Percentiles rank a stretch among this genome's conserved stretches.
Evolutionary conservation across 1,140 invertebrate genomes (phyloP).

Genomic region (Drosophila ficusphila): DNA sequence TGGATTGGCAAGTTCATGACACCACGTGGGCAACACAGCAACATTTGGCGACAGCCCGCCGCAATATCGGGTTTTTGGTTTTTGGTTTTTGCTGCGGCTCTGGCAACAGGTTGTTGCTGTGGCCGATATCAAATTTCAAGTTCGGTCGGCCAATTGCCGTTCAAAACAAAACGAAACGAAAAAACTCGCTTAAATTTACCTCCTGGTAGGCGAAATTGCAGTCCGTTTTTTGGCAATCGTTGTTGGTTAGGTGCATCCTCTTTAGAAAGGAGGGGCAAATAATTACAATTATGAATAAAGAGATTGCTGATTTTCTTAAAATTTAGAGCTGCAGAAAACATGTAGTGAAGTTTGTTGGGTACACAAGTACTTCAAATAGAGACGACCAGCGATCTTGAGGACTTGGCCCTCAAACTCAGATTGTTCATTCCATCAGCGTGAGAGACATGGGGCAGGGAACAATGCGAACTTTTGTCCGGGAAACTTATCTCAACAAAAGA

Average conservation of each 20-base stretch:
- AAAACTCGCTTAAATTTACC: neutral
- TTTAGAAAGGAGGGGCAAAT: no score
- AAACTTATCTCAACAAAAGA: neutral
- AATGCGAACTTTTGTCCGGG: neutral
- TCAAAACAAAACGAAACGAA: neutral
- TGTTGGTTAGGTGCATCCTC: no score
- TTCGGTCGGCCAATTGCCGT: neutral
- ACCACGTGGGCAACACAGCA: slow-evolving; percentile 25
- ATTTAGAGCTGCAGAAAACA: no score
- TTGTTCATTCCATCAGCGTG: neutral
- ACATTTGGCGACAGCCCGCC: slow-evolving; percentile 8
- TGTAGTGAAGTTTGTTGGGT: no score
- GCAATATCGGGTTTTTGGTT: slow-evolving; percentile 13
- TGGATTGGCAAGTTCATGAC: slow-evolving; percentile 27
- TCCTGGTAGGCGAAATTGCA: no score
- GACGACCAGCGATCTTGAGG: no score
- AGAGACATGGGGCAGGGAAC: no score
- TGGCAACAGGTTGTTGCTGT: slow-evolving; percentile 10
- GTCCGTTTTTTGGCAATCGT: no score
- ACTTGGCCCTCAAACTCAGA: no score
- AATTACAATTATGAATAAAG: no score
- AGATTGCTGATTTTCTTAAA: no score
- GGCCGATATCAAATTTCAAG: slow-evolving; percentile 15
- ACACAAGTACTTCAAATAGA: no score
- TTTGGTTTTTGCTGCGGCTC: neutral